These are phyloP conservation scores for Bombus ignitus DNA, from an alignment of 1,140 invertebrate species.

Conservation along the genomic window DNA sequence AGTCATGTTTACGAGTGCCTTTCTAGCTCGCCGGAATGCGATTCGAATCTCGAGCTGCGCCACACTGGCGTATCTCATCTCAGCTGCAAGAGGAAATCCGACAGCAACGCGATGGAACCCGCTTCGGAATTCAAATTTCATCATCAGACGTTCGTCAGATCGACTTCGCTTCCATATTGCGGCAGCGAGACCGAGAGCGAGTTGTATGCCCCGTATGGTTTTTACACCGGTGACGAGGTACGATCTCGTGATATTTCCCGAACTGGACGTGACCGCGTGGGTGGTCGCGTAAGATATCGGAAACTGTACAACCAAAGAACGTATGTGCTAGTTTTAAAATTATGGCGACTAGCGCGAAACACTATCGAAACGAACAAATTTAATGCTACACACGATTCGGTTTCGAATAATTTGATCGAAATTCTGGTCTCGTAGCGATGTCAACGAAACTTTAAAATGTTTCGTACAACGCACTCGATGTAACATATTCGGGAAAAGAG, in stretches of 20 bases:
- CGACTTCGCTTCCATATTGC: conserved; percentile 89
- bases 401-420: neutral
- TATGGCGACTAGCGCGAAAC: neutral
- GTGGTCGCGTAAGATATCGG: neutral
- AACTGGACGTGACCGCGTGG: neutral
- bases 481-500: no score
- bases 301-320: neutral
- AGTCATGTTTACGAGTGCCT: conserved; percentile 86
- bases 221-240: conserved; percentile 84
- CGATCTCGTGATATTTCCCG: neutral
- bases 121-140: conserved; percentile 79
- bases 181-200: conserved; percentile 92
- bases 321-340: neutral
- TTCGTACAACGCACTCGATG: no score
- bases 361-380: neutral
- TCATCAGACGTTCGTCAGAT: conserved; percentile 80
- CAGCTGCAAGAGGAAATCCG: conserved; percentile 80
- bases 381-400: neutral
- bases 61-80: conserved; percentile 68
- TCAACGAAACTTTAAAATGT: no score
- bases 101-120: conserved; percentile 81
- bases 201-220: conserved; percentile 91
- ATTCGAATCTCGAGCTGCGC: conserved; percentile 81
- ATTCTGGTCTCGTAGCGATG: neutral
- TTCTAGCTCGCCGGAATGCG: conserved; percentile 87